Base-by-base conservation (phyloP, 2,797 vertebrate genomes). In the Gymnoscopelus braueri region DNA sequence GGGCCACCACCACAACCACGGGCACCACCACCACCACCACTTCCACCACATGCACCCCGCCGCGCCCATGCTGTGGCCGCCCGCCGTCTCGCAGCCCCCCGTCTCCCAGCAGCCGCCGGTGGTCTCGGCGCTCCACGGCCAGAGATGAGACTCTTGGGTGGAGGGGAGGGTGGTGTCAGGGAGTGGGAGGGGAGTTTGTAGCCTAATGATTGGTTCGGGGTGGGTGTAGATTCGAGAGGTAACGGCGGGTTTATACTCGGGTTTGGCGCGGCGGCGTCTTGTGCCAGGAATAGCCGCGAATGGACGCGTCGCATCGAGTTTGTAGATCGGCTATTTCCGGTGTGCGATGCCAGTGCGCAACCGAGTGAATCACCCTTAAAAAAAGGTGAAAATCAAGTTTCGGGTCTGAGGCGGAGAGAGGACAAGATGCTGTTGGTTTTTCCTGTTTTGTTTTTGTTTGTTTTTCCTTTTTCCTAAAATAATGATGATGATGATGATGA, bases 61-160 rank as follows among this genome's bases (percentile, higher is more conserved):
- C 72, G 91, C 94, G 65, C 94, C 95, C 68, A 89, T 91, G 19
- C 19, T 19, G 85, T 97, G 96, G 96, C 95, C 96, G 4, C 96
- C 96, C 0, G 85, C 83, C 1, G 85, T 83, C 1, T 84, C 95
- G 0, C 93, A 93, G 56, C 84, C 94, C 39, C 79, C 85, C 3
- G 71, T 79, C 24, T 47, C 93, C 73, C 95, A 93, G 89, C 95
- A 95, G 87, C 90, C 95, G 64, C 79, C 87, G 0, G 93, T 95
- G 26, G 60, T 96, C 74, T 87, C 95, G 1, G 94, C 94, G 0
- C 83, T 96, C 73, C 95, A 95, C 0, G 91, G 95, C 70, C 96
- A 95, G 91, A 96, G 96, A 96, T 97, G 95, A 97, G 93, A 91
- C 86, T 82, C 72, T n/a, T 10, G 19, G 72, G 3, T 10, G 60